Conservation (phyloP, 2,797 vertebrate species). For the Lagorchestes hirsutus region DNA sequence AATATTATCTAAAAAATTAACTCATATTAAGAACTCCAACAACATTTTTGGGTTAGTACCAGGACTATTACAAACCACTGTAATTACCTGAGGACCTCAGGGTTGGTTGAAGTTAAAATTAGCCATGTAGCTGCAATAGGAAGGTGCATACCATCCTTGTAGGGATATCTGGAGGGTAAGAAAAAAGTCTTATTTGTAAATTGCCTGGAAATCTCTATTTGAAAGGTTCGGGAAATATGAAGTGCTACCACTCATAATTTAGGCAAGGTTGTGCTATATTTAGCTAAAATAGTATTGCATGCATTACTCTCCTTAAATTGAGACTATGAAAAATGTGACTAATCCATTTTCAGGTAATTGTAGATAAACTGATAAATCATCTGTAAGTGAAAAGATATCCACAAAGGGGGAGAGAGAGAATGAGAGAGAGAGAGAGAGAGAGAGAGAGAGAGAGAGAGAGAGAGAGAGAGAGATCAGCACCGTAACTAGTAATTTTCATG, state of each 20-base stretch:
- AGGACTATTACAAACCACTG: constrained; percentile 26
- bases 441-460: accelerated
- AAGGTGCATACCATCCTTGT: background rate
- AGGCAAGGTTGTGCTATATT: constrained; percentile 32
- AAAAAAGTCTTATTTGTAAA: constrained; percentile 34
- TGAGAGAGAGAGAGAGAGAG: background rate
- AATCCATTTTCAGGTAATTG: constrained; percentile 13
- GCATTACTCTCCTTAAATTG: constrained; percentile 42
- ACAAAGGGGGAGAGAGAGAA: background rate
- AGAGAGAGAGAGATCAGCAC: background rate
- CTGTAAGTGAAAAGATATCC: constrained; percentile 3
- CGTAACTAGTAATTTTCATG: background rate
- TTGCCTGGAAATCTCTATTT: background rate
- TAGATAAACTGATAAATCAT: constrained; percentile 51
- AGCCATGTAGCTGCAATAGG: background rate
- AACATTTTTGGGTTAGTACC: constrained; percentile 15
- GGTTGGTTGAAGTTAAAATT: constrained; percentile 47
- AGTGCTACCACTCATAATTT: constrained; percentile 17
- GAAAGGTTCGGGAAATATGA: background rate
- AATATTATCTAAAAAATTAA: constrained; percentile 33
- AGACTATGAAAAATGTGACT: constrained; percentile 40
- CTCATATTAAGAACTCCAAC: background rate
- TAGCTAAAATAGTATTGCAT: background rate
- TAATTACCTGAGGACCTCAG: constrained; percentile 42
- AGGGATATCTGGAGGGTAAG: constrained; percentile 16